Percentiles rank a stretch among this genome's conserved stretches.
phyloP scores from a whole-genome alignment of 2,113 vertebrate species.

The Megaptera novaeangliae region DNA sequence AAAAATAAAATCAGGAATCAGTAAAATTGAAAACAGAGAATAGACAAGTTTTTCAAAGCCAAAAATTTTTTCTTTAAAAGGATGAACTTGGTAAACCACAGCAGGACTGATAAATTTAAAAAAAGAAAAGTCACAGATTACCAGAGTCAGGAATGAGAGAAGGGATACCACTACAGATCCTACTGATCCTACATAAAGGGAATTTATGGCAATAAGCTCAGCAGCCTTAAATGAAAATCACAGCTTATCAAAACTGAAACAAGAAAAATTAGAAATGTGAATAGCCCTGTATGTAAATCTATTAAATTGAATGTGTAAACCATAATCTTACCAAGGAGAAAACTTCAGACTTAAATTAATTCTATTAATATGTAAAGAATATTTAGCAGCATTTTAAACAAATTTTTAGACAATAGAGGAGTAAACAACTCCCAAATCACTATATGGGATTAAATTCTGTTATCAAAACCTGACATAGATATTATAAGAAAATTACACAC shows the following conservation, averaged over 20 bases:
- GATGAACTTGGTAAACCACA: conserved; percentile 1
- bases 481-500: neutral
- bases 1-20: neutral
- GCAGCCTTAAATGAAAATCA: neutral
- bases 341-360: neutral
- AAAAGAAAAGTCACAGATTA: neutral
- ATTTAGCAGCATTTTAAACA: neutral
- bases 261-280: conserved; percentile 16
- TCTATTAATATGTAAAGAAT: neutral
- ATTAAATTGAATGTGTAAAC: neutral
- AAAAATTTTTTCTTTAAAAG: conserved; percentile 13
- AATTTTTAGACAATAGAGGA: neutral
- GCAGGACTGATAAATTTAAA: neutral
- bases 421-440: neutral
- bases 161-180: neutral
- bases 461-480: neutral
- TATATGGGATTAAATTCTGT: neutral
- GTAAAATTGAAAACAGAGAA: neutral
- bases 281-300: neutral
- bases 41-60: neutral
- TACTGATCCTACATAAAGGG: neutral
- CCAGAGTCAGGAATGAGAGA: neutral
- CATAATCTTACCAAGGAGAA: neutral
- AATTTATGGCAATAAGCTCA: neutral
- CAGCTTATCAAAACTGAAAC: neutral